These are phyloP conservation scores for Mycetomoellerius zeteki DNA, from an alignment of 1,140 invertebrate species.

Conservation along the genomic window DNA sequence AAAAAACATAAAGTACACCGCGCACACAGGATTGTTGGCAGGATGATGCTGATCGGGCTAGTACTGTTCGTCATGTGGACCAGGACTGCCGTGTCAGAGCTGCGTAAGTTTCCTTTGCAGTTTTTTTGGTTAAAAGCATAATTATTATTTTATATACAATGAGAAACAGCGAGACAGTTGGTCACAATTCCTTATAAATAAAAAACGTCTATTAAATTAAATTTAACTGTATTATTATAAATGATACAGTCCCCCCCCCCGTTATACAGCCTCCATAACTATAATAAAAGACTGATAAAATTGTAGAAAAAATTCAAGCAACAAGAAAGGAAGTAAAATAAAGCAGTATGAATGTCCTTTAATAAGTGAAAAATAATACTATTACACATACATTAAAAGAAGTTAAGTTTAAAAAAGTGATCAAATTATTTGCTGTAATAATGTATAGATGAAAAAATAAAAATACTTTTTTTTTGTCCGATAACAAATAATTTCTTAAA, in stretches of 20 bases:
- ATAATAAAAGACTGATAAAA: background rate
- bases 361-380: no score
- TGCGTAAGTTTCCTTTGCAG: conserved; percentile 75
- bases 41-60: conserved; percentile 67
- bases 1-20: background rate
- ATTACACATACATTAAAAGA: no score
- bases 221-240: background rate
- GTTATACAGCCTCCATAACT: background rate
- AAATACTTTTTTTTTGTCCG: background rate
- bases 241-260: background rate
- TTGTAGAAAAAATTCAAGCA: no score
- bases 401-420: no score
- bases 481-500: background rate
- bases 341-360: no score
- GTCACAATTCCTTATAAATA: background rate
- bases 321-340: no score
- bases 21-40: background rate
- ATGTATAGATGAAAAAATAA: background rate
- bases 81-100: conserved; percentile 63
- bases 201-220: background rate
- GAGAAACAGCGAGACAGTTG: background rate
- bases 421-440: conserved; percentile 3
- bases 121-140: background rate
- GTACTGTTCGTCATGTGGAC: conserved; percentile 64
- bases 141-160: background rate